phyloP scores from a whole-genome alignment of 2,113 vertebrate species.

The Calypte anna region DNA sequence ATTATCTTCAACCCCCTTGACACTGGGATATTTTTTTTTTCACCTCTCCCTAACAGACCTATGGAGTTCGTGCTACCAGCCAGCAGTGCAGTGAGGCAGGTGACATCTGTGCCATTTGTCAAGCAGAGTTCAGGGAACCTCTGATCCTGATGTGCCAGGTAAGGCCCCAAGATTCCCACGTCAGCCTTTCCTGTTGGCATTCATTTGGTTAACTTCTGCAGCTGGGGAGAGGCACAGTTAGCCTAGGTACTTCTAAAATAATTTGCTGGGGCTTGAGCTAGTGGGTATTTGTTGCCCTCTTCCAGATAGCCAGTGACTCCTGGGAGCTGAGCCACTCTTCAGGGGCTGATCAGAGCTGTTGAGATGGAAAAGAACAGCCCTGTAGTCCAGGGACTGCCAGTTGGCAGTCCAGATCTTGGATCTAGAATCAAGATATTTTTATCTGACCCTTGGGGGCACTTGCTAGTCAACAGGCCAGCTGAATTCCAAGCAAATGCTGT shows the following conservation, averaged over 20 bases:
- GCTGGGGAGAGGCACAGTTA: not conserved
- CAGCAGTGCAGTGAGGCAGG: constrained; percentile 96
- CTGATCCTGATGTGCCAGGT: constrained; percentile 94
- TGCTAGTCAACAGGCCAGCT: not conserved
- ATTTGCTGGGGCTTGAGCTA: not conserved
- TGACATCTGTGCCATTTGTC: constrained; percentile 95
- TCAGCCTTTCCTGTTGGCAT: not conserved
- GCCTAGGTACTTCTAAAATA: not conserved
- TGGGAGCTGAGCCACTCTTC: not conserved
- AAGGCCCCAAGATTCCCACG: not conserved
- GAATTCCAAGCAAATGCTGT: not conserved
- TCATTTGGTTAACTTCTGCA: not conserved
- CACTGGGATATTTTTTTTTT: not conserved
- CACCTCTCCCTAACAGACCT: constrained; percentile 78
- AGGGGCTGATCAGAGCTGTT: not conserved
- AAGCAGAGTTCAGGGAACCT: constrained; percentile 93
- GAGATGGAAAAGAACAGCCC: not conserved
- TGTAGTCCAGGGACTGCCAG: not conserved
- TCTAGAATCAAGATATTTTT: not conserved
- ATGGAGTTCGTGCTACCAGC: constrained; percentile 89
- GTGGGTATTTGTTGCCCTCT: not conserved
- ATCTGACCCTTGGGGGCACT: not conserved
- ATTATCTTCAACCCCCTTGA: not conserved
- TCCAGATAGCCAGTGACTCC: not conserved
- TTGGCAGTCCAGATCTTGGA: not conserved